Base-by-base conservation (phyloP, 1,140 invertebrate species). In the Spodoptera frugiperda region DNA sequence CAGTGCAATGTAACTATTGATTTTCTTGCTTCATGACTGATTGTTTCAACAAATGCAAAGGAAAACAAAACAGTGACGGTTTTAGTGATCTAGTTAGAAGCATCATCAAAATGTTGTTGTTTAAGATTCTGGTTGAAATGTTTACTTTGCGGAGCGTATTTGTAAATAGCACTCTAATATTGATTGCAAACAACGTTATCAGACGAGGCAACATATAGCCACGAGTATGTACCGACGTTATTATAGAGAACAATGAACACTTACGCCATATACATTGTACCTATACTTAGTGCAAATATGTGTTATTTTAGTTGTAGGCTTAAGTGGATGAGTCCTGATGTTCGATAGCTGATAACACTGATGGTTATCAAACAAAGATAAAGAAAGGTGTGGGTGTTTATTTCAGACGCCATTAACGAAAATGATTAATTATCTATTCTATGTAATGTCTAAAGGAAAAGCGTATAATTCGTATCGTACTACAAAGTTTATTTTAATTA, bases 161-260 rank as follows among this genome's bases (percentile, higher is more conserved):
- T 49, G 63, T 67, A 67, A 67, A 67, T 67, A 67, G 44, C 44
- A 48, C 44, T 25, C 46, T 48, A 67, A 67, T 67, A 67, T 67
- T 49, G 63, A 67, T 67, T 67, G 63, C 63, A 48, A 67, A 67
- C 63, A 67, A 67, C 25, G 63, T 25, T 48, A 67, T 48, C 59
- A 44, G 59, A 67, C 10, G 44, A 8, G 6, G 19, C 63, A 67
- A 19, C n/a, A 67, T 49, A 67, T 46, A 25, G 33, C 33, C 1
- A 30, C 5, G 33, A 3, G 25, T 25, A 25, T 4, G 3, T 4
- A 39, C 33, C 33, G 33, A 39, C 63, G 44, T 49, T 67, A 67
- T 48, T 67, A 67, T 46, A 67, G 63, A 67, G 63, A 67, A 67
- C 63, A 67, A 67, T 49, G 19, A 49, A 67, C 63, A 67, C 63